These are phyloP conservation scores for Stegodyphus mimosarum DNA, from an alignment of 1,140 invertebrate genomes.

Conservation along the genomic window DNA sequence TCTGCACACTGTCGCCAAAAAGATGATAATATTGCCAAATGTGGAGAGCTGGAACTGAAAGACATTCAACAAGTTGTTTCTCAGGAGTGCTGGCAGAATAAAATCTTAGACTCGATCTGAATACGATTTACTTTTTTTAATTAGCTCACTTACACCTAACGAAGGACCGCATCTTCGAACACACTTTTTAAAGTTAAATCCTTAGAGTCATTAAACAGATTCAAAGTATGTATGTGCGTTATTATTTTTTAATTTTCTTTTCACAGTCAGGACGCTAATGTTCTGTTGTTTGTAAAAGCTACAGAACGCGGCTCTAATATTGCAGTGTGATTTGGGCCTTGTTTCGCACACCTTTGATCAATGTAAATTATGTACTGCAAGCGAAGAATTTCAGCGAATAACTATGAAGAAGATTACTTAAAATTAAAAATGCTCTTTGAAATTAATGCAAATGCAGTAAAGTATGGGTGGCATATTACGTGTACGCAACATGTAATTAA, in stretches of 20 bases:
- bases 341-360: slow-evolving; percentile 27
- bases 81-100: slow-evolving; percentile 8
- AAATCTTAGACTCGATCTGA: slow-evolving; percentile 25
- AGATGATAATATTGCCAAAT: slow-evolving; percentile 5
- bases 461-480: background rate
- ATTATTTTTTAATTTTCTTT: slow-evolving; percentile 8
- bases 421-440: slow-evolving; percentile 19
- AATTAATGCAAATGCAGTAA: background rate
- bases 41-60: background rate
- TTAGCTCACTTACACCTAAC: slow-evolving; percentile 40
- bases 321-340: slow-evolving; percentile 19
- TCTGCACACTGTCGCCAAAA: slow-evolving; percentile 11
- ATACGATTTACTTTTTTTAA: slow-evolving; percentile 40
- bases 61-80: slow-evolving; percentile 37
- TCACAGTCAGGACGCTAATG: slow-evolving; percentile 26
- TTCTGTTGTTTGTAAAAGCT: slow-evolving; percentile 27
- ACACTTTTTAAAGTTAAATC: slow-evolving; percentile 46
- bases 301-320: slow-evolving; percentile 16
- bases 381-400: too few relatives aligned
- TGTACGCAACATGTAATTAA: slow-evolving; percentile 15
- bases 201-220: slow-evolving; percentile 37
- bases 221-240: background rate
- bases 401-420: background rate
- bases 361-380: slow-evolving; percentile 11
- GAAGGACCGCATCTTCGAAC: slow-evolving; percentile 7